These are phyloP conservation scores for Athalia rosae DNA, from an alignment of 2,888 invertebrate species.

Conservation along the genomic window DNA sequence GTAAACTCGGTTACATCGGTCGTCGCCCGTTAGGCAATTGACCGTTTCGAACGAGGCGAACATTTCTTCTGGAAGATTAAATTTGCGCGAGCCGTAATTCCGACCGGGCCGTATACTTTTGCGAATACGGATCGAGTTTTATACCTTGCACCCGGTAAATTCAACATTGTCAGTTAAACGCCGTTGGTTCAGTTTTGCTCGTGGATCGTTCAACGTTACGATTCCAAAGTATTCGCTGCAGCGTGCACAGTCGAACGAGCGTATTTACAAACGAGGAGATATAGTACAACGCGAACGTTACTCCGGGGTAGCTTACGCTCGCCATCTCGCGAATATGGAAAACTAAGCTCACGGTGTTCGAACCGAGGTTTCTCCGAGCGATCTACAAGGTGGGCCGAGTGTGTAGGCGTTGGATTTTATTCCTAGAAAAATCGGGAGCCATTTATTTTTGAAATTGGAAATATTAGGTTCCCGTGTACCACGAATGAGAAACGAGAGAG, in stretches of 20 bases:
- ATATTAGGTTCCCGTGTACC: conserved; percentile 3
- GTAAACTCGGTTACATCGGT: not conserved
- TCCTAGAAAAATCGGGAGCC: conserved; percentile 9
- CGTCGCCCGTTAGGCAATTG: conserved; percentile 30
- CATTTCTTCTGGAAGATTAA: conserved; percentile 24
- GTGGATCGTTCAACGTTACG: conserved; percentile 25
- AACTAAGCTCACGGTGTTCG: too few species aligned
- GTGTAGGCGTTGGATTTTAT: not conserved
- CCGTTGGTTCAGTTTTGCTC: not conserved
- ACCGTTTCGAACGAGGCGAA: conserved; percentile 20
- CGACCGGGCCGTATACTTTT: conserved; percentile 26
- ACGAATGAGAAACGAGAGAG: not conserved
- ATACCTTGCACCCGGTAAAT: conserved; percentile 28
- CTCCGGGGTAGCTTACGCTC: too few species aligned
- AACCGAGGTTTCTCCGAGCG: conserved; percentile 6
- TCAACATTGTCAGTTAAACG: not conserved
- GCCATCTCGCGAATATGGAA: too few species aligned
- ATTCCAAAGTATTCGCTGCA: not conserved
- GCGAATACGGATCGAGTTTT: not conserved
- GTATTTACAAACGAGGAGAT: not conserved
- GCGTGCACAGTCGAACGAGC: not conserved
- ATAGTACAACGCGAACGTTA: too few species aligned
- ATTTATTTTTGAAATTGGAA: conserved; percentile 12
- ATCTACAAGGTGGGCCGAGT: not conserved
- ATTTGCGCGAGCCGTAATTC: conserved; percentile 5